These are phyloP conservation scores for Elegia similella DNA, from an alignment of 2,888 invertebrate species.

Conservation along the genomic window DNA sequence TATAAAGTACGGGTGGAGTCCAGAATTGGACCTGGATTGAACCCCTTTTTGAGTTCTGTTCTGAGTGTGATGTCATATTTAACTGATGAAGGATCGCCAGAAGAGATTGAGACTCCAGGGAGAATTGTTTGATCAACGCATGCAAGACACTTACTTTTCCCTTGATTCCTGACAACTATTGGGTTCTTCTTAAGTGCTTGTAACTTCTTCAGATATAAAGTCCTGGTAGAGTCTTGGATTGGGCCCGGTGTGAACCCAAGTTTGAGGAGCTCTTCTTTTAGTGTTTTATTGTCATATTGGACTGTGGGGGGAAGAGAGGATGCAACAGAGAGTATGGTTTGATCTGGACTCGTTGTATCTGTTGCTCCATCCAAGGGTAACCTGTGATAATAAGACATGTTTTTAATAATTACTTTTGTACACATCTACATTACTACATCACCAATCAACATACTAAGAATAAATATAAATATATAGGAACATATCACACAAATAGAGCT, in stretches of 20 bases:
- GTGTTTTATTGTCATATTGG: constrained; percentile 85
- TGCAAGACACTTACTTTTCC: constrained; percentile 47
- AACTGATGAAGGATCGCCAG: neutral
- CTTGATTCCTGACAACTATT: constrained; percentile 39
- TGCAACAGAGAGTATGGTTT: constrained; percentile 64
- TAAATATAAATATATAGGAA: no score
- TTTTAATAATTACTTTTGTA: constrained; percentile 1
- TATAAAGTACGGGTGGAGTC: neutral
- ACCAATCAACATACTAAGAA: no score
- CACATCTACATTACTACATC: no score
- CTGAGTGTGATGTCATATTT: no score
- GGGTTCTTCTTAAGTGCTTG: constrained; percentile 78
- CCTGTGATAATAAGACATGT: constrained; percentile 34
- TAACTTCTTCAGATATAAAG: constrained; percentile 88
- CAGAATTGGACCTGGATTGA: neutral
- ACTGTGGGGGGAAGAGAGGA: constrained; percentile 82
- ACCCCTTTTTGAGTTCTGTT: no score
- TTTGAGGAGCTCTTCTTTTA: constrained; percentile 83
- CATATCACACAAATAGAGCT: no score
- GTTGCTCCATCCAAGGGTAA: constrained; percentile 58
- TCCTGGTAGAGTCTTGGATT: constrained; percentile 88
- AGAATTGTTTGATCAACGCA: neutral
- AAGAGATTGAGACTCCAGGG: no score
- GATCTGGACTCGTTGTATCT: constrained; percentile 51
- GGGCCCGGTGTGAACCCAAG: constrained; percentile 90